Evolutionary conservation across 2,888 invertebrate genomes (phyloP).

Genomic region (Periphyllus acericola): DNA sequence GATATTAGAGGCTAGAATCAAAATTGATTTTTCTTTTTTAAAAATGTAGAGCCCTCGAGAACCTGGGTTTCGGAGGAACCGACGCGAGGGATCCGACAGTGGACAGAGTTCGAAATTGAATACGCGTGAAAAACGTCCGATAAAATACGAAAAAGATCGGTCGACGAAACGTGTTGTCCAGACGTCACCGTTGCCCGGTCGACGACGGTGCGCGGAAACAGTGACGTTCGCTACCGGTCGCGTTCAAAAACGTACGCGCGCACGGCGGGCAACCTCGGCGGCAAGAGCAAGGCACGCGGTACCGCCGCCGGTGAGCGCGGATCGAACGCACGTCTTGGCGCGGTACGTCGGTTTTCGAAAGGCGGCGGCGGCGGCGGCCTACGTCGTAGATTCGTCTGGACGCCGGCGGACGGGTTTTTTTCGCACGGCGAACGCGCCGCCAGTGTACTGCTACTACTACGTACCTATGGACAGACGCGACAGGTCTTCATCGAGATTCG

Average conservation of each 20-base stretch:
- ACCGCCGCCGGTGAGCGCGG: no score
- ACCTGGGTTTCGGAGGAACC: background rate
- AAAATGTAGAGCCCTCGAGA: slow-evolving; percentile 1
- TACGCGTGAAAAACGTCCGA: background rate
- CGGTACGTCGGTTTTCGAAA: background rate
- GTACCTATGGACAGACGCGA: slow-evolving; percentile 55
- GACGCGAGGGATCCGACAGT: background rate
- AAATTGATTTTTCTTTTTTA: background rate
- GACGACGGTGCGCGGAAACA: background rate
- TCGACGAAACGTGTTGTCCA: no score
- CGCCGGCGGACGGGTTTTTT: background rate
- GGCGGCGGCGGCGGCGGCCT: background rate
- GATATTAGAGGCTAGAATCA: background rate
- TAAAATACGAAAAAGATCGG: background rate
- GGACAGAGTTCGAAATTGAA: background rate
- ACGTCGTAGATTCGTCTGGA: background rate
- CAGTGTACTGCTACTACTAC: background rate
- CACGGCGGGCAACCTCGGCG: background rate
- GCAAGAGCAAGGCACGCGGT: background rate
- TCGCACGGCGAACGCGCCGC: background rate
- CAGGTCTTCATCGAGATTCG: slow-evolving; percentile 49
- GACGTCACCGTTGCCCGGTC: no score
- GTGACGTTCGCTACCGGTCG: background rate
- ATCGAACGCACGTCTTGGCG: background rate
- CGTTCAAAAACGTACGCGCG: background rate